Evolutionary conservation across 1,140 invertebrate species (phyloP), one percentile per base, ranked within the genome.

Genomic region (Magallana gigas): DNA sequence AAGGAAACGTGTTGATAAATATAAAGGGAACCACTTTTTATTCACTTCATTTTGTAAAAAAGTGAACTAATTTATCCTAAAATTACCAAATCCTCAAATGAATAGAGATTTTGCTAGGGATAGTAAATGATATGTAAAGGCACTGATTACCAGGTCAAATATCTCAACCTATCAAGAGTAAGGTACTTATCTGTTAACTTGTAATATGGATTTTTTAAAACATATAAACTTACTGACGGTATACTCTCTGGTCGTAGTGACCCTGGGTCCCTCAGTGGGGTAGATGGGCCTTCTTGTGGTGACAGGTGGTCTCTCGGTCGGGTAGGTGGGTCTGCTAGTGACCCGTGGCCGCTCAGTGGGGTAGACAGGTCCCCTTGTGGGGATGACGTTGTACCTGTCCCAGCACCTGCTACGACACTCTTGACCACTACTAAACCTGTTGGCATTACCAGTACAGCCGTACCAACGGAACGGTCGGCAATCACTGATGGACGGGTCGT

Each of bases 361-460:
- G 14, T 81, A 81, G 14, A 11, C 16, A n/a, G 81, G 81, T 58
- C 81, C 7, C 16, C 16, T 48, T 36, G 80, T 80, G n/a, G 76
- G 80, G 16, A 80, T 57, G 18, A n/a, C 9, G 11, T 29, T 57
- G 16, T 88, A 85, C n/a, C 80, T 57, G 14, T 68, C 64, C 64
- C 60, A 68, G 83, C 91, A 91, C 8, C 7, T 57, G 9, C 18
- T 62, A 23, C 88, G 64, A 88, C 91, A 92, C 16, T 90, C 88
- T 14, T 29, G 57, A 6, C 83, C 56, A 16, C 87, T 84, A 9
- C 18, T 68, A 82, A 94, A 94, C 14, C 91, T 90, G 88, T 94
- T 94, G 0, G 87, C 36, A 88, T 94, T 94, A 11, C 94, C 94
- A 16, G 89, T 85, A 87, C 93, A 93, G 36, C 94, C 94, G 23